Evolutionary conservation across 2,113 vertebrate genomes (phyloP), one percentile per base, ranked within the genome.

Genomic region (Ovibos moschatus): DNA sequence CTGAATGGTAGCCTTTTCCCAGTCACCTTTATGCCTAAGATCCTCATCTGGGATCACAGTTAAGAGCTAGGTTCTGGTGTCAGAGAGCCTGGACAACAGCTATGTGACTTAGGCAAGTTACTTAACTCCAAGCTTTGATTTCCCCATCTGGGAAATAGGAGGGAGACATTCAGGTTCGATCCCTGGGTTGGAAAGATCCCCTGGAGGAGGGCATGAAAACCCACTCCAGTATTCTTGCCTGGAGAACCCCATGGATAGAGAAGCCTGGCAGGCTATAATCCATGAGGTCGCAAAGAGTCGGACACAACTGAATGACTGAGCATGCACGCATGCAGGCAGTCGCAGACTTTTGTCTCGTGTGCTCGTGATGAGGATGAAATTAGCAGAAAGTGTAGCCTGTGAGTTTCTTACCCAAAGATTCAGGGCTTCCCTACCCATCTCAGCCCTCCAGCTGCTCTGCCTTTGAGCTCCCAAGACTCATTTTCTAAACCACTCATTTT

Each of bases 201-300:
- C 67, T 74, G 67, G 10, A 74, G 19, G 67, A 74, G 36, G 67
- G 21, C 1, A 6, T 74, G 36, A 40, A 40, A 74, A 74, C 36
- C 67, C 67, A 74, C 36, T 40, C 5, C 67, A 74, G 10, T 13
- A 40, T 23, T 40, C n/a, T 74, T 23, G 21, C 67, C 36, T 25
- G 67, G 67, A 74, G 67, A 74, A 40, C 21, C 19, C 36, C 67
- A 40, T 6, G 67, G 36, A 74, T 21, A 74, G 67, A 40, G 67
- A 6, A 23, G 67, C n/a, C 11, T 74, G 67, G 67, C n/a, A 12
- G 67, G 67, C n/a, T 71, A 12, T 21, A 71, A 36, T 23, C n/a
- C 67, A 40, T 3, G 19, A 2, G 19, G n/a, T 40, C 0, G 0
- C n/a, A 23, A 71, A 71, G 10, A 40, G 36, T 74, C 0, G 0